These are phyloP conservation scores for Hemaris fuciformis DNA, from an alignment of 2,888 invertebrate genomes.

Conservation along the genomic window DNA sequence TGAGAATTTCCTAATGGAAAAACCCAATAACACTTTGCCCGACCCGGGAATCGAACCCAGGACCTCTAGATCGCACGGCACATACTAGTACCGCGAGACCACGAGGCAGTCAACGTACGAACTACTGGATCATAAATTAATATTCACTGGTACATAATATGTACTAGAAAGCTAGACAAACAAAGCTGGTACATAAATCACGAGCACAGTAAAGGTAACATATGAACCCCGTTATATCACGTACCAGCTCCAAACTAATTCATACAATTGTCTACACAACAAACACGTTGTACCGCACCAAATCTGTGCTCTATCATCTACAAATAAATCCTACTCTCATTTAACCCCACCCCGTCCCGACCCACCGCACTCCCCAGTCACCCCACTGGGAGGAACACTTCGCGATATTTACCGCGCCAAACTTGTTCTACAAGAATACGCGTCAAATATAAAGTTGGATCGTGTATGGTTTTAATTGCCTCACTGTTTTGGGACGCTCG, in stretches of 20 bases:
- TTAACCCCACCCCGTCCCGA: conserved; percentile 20
- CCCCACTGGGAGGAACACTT: background rate
- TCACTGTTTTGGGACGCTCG: conserved; percentile 11
- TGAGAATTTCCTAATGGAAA: too few relatives aligned
- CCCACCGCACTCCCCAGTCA: background rate
- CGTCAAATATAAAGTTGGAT: conserved; percentile 12
- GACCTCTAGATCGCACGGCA: too few relatives aligned
- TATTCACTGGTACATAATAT: background rate
- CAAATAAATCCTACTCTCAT: conserved; percentile 42
- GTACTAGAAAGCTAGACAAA: background rate
- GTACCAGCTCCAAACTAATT: conserved; percentile 8
- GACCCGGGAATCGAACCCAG: too few relatives aligned
- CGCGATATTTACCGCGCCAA: conserved; percentile 9
- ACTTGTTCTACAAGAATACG: conserved; percentile 9
- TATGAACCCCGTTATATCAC: background rate
- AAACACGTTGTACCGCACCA: conserved; percentile 24
- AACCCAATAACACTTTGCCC: too few relatives aligned
- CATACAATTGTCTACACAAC: conserved; percentile 19
- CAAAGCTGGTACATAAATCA: background rate
- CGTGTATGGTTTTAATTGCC: conserved; percentile 16
- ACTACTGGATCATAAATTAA: background rate
- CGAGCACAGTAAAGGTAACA: background rate
- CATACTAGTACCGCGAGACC: too few relatives aligned
- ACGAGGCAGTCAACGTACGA: too few relatives aligned
- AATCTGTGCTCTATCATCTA: conserved; percentile 63